Conservation (phyloP, 2,113 vertebrate species). For the Notarius lentiginosus region DNA sequence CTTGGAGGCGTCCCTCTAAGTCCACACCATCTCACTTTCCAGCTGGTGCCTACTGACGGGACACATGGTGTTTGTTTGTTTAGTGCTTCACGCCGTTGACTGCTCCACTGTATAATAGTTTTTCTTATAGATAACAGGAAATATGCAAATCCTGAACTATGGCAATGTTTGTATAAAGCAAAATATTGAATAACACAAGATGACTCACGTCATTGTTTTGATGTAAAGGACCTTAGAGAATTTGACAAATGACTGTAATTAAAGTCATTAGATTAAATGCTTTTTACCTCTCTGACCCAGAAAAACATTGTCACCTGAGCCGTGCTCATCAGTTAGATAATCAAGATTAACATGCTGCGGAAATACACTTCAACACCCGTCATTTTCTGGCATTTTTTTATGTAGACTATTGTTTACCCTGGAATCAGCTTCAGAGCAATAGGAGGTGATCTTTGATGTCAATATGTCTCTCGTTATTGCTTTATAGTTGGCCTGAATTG, state of each 20-base stretch:
- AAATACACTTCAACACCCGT: background rate
- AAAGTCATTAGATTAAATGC: constrained; percentile 36
- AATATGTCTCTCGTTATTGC: constrained; percentile 41
- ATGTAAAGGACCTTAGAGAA: background rate
- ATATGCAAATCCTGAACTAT: constrained; percentile 48
- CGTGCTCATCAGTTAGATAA: constrained; percentile 33
- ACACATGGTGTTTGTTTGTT: constrained; percentile 31
- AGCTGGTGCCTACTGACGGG: background rate
- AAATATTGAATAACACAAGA: constrained; percentile 32
- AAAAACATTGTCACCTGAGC: constrained; percentile 12
- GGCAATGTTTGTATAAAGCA: constrained; percentile 38
- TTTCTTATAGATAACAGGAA: constrained; percentile 14
- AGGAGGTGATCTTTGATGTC: constrained; percentile 43
- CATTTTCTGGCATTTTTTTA: constrained; percentile 4
- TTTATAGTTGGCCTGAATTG: constrained; percentile 36
- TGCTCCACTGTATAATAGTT: background rate
- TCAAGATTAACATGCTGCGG: constrained; percentile 17
- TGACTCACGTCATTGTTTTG: constrained; percentile 25
- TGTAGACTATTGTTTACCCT: background rate
- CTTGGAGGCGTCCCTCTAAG: background rate
- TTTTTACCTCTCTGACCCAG: constrained; percentile 8
- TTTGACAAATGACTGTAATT: constrained; percentile 36
- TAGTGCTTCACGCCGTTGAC: constrained; percentile 3
- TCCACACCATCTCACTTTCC: background rate
- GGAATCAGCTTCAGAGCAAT: constrained; percentile 34